phyloP scores from a whole-genome alignment of 2,113 vertebrate genomes.

The Grammomys dolichurus region DNA sequence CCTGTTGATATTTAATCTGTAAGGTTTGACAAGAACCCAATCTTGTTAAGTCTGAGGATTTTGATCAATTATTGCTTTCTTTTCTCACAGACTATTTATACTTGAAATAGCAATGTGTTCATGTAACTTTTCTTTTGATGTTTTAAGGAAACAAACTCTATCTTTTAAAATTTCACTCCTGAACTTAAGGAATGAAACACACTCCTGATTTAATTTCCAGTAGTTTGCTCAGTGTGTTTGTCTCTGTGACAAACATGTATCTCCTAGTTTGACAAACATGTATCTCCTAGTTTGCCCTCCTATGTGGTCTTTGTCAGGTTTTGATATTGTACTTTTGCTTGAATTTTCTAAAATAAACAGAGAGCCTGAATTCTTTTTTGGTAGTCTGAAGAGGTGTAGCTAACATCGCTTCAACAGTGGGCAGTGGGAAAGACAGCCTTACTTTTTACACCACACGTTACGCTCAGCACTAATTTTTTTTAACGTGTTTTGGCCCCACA shows the following conservation, averaged over 20 bases:
- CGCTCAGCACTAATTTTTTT: neutral
- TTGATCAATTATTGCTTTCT: neutral
- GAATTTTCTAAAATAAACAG: neutral
- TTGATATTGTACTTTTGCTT: neutral
- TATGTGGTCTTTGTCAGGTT: neutral
- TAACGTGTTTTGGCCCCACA: neutral
- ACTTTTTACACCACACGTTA: accelerated
- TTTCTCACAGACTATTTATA: neutral
- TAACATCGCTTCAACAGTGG: accelerated
- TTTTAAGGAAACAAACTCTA: neutral
- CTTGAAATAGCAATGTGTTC: neutral
- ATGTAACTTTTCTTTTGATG: neutral
- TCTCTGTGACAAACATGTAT: neutral
- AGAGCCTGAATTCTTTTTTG: neutral
- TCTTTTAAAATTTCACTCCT: neutral
- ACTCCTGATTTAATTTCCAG: neutral
- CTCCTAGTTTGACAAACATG: neutral
- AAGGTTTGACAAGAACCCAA: neutral
- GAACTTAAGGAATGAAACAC: neutral
- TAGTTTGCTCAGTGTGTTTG: neutral
- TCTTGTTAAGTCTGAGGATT: neutral
- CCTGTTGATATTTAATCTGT: neutral
- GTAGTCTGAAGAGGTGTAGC: neutral
- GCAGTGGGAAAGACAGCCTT: neutral
- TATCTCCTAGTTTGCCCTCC: neutral